A percentile compares a stretch with the other conserved stretches of the same genome.
Conservation (phyloP, 2,113 vertebrate genomes). For the Sialia sialis region DNA sequence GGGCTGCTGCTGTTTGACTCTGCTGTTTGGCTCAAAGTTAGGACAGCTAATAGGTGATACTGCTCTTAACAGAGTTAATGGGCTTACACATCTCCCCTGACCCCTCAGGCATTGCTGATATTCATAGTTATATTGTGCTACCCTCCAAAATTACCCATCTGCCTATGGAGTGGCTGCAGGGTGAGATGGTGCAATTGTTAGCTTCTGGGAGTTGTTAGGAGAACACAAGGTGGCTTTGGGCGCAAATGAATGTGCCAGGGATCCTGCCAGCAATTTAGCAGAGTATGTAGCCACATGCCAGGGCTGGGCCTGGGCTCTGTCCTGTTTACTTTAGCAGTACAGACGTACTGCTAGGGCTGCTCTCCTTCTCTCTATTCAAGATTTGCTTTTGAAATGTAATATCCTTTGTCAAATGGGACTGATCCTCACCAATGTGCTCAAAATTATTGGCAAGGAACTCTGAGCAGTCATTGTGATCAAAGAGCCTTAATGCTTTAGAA, state of each 20-base stretch:
- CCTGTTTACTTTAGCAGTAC: background rate
- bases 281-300: background rate
- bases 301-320: background rate
- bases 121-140: background rate
- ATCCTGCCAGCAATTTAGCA: background rate
- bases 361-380: background rate
- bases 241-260: background rate
- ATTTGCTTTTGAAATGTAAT: background rate
- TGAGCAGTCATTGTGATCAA: background rate
- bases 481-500: constrained; percentile 8
- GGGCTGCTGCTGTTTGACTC: background rate
- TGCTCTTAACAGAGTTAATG: background rate
- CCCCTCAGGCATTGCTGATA: background rate
- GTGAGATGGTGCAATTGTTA: background rate
- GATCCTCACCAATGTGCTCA: background rate
- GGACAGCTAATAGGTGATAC: background rate
- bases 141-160: rapidly evolving
- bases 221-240: background rate
- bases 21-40: background rate
- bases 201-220: background rate
- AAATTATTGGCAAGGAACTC: background rate
- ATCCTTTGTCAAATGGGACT: background rate
- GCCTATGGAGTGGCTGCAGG: background rate
- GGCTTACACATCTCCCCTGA: background rate
- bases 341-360: background rate